Evolutionary conservation across 2,797 vertebrate genomes (phyloP), one percentile per base, ranked within the genome.

Genomic region (Betta splendens): DNA sequence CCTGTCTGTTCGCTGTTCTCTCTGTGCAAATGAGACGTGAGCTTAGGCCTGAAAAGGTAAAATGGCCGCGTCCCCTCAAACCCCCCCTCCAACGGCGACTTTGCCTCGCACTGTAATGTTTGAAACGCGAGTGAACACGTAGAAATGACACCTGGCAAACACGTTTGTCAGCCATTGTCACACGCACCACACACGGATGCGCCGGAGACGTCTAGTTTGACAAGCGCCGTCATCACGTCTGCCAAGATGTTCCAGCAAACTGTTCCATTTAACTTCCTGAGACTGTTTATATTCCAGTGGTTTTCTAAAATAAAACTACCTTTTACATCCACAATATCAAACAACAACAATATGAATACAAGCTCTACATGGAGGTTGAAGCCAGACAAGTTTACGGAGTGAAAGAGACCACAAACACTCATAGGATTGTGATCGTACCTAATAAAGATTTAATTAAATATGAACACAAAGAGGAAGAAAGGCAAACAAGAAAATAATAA

Each of bases 1-100:
- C 18, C 63, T 65, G 50, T 56, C 26, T 43, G 68, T 63, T 55
- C 44, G 23, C 42, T 31, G 72, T 60, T 67, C 64, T 33, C 32
- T 64, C 54, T 40, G 57, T 72, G 72, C 74, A 70, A 74, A 72
- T 66, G 66, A 72, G 79, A 9, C 33, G n/a, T n/a, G n/a, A n/a
- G n/a, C 39, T 36, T 43, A 83, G 77, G 78, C 60, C 64, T 64
- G 17, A 54, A 70, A 69, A 69, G 63, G 72, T 69, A 53, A 67
- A 49, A 21, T 7, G 6, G 63, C 59, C 53, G 69, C 74, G 51
- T 28, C 64, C 78, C 46, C 50, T 75, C 28, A 68, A 40, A 52
- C 78, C 49, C 50, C 2, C 6, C n/a, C 21, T 39, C 25, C 5
- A n/a, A 50, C 31, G 32, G 12, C 1, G 2, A 53, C 51, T 36